Evolutionary conservation across 1,140 invertebrate species (phyloP), one percentile per base, ranked within the genome.

Genomic region (Trichoplusia ni): DNA sequence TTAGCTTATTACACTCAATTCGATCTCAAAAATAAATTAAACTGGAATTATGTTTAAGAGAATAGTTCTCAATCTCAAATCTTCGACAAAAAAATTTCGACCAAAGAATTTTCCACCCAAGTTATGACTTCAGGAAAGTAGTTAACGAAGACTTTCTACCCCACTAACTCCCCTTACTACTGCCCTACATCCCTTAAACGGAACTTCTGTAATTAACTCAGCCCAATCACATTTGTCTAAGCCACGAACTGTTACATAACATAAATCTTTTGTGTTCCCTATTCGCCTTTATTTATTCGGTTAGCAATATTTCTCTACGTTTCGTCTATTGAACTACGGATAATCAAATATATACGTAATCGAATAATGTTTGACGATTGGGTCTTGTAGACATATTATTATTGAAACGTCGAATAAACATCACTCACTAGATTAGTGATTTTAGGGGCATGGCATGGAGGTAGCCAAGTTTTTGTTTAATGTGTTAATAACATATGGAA

Each of bases 11-110:
- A n/a, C n/a, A n/a, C n/a, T n/a, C n/a, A n/a, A n/a, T n/a, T n/a
- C n/a, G n/a, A n/a, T n/a, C n/a, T n/a, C n/a, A n/a, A n/a, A n/a
- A n/a, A n/a, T n/a, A n/a, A n/a, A n/a, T n/a, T n/a, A n/a, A n/a
- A n/a, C n/a, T n/a, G n/a, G n/a, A n/a, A n/a, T n/a, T n/a, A n/a
- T n/a, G n/a, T n/a, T n/a, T n/a, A n/a, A n/a, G 8, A 29, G 29
- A 47, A 47, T 31, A 31, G n/a, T 47, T 47, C 29, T 47, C 44
- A 13, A 29, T 18, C 13, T 29, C 21, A 7, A 46, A 44, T 27
- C 42, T 46, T 46, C 19, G 7, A 27, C 27, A 0, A 31, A 27
- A 6, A 47, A 29, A 29, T 47, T 47, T 47, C 9, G 8, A 4
- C 4, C 23, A 8, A 21, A 42, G 7, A n/a, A 29, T 8, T 14